Conservation (phyloP, 2,113 vertebrate species). For the Cryptotis parvus region DNA sequence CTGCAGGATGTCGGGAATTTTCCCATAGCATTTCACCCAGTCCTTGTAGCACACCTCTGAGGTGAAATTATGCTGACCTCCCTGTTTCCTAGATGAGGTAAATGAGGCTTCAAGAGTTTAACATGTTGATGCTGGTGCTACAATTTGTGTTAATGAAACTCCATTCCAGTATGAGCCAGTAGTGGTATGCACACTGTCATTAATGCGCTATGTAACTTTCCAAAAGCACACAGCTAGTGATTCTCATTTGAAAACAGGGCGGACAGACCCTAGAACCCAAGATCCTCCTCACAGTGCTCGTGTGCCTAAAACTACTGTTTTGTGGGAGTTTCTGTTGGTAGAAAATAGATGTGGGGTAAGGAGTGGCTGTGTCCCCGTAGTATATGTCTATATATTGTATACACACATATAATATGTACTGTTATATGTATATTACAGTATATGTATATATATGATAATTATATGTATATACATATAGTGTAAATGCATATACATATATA, state of each 20-base stretch:
- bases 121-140: too few species aligned
- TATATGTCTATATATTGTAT: too few species aligned
- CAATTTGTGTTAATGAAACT: too few species aligned
- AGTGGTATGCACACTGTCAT: too few species aligned
- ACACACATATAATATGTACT: too few species aligned
- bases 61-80: background rate
- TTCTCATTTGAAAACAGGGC: background rate
- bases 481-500: too few species aligned
- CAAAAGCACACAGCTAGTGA: background rate
- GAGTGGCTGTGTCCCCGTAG: background rate
- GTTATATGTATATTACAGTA: too few species aligned
- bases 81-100: background rate
- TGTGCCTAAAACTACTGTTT: background rate
- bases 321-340: background rate
- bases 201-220: background rate
- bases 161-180: too few species aligned
- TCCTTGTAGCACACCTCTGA: background rate
- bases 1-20: background rate
- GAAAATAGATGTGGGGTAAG: too few species aligned
- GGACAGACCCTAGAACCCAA: background rate
- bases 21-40: background rate
- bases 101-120: background rate
- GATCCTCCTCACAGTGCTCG: accelerated
- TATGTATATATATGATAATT: too few species aligned
- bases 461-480: too few species aligned